Conservation (phyloP, 2,888 invertebrate genomes). For the Pasiphila rectangulata region DNA sequence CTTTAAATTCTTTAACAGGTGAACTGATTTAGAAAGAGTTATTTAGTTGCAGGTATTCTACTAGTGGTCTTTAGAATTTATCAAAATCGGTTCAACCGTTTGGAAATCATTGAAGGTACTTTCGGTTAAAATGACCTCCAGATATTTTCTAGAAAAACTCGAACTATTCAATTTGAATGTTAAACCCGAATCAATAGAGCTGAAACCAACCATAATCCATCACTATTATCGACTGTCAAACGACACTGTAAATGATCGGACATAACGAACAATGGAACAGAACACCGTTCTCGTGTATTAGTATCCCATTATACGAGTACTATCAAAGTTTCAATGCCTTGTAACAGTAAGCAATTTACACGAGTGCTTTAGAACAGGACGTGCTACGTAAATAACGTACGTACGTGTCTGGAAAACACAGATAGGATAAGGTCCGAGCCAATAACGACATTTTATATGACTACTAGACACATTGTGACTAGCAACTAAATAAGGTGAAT, state of each 20-base stretch:
- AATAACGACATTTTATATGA: slow-evolving; percentile 1
- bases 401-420: slow-evolving; percentile 10
- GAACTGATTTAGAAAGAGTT: too few relatives aligned
- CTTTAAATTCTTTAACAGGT: too few relatives aligned
- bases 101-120: too few relatives aligned
- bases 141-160: too few relatives aligned
- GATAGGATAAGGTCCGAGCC: background rate
- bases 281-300: slow-evolving; percentile 3
- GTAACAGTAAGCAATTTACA: slow-evolving; percentile 15
- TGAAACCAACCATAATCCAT: slow-evolving; percentile 12
- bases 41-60: too few relatives aligned
- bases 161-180: too few relatives aligned
- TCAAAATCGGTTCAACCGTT: too few relatives aligned
- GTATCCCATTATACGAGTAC: slow-evolving; percentile 10
- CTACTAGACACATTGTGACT: background rate
- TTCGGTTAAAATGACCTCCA: too few relatives aligned
- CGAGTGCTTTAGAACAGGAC: slow-evolving; percentile 7
- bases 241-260: slow-evolving; percentile 14
- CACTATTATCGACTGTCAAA: slow-evolving; percentile 10
- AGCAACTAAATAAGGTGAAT: too few relatives aligned
- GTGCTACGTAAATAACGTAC: slow-evolving; percentile 8
- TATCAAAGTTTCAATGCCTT: slow-evolving; percentile 9
- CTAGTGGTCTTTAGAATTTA: too few relatives aligned
- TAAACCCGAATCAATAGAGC: slow-evolving; percentile 9
- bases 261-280: background rate